A percentile compares a stretch with the other conserved stretches of the same genome.
phyloP scores from a whole-genome alignment of 2,113 vertebrate species.

The Stegastes partitus region DNA sequence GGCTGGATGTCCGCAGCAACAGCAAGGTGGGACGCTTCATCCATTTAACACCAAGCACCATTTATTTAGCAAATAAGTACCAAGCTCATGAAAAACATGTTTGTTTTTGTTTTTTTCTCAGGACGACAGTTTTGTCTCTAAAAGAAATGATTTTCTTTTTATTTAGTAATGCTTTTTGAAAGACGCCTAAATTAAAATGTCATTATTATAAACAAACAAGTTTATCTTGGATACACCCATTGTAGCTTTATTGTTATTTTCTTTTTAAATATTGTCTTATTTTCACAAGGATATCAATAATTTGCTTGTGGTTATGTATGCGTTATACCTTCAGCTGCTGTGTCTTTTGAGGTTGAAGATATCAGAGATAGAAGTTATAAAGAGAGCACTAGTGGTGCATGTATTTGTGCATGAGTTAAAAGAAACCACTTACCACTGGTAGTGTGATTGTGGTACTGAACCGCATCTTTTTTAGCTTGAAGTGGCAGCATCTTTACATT shows the following conservation, averaged over 20 bases:
- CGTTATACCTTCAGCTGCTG: too few species aligned
- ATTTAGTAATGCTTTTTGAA: background rate
- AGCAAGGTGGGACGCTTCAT: slow-evolving; percentile 85
- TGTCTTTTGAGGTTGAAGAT: background rate
- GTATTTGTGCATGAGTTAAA: background rate
- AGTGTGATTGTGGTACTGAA: background rate
- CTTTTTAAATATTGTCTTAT: too few species aligned
- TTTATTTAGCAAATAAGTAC: slow-evolving; percentile 5
- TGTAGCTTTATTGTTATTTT: background rate
- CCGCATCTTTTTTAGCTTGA: background rate
- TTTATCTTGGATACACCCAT: background rate
- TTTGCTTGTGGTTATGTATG: too few species aligned
- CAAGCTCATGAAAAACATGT: background rate
- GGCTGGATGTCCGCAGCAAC: slow-evolving; percentile 89
- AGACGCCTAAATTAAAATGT: too few species aligned
- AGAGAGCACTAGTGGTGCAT: background rate
- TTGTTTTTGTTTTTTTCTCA: background rate
- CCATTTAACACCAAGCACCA: slow-evolving; percentile 12
- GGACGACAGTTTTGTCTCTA: background rate
- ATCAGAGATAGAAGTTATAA: background rate
- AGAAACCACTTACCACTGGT: background rate
- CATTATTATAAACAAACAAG: background rate
- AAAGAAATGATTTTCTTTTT: background rate
- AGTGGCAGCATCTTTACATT: background rate
- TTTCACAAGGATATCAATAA: too few species aligned